Evolutionary conservation across 2,888 invertebrate genomes (phyloP).

Genomic region (Pedicia rivosa): DNA sequence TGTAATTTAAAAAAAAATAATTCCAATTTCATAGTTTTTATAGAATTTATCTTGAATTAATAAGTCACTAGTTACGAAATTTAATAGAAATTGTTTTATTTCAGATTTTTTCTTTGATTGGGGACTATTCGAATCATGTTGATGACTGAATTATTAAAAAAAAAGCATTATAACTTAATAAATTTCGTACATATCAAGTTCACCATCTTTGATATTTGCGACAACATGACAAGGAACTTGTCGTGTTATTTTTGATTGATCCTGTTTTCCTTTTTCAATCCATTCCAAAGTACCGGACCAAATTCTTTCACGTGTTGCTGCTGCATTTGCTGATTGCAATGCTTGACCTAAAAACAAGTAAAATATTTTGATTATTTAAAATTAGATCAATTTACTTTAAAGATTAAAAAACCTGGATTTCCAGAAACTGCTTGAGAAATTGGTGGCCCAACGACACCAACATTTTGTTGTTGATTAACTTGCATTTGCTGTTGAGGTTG

Average conservation of each 20-base stretch:
- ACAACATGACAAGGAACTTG: constrained; percentile 65
- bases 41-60: background rate
- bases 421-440: background rate
- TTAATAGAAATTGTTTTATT: no score
- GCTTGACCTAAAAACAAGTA: constrained; percentile 10
- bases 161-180: no score
- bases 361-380: no score
- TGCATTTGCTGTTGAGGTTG: no score
- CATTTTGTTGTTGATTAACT: background rate
- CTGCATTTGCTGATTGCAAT: constrained; percentile 16
- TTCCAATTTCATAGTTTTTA: no score
- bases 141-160: no score
- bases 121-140: no score
- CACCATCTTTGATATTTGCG: constrained; percentile 56
- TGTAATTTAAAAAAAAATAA: constrained; percentile 19
- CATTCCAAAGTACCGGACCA: constrained; percentile 83
- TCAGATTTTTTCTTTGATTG: no score
- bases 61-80: background rate
- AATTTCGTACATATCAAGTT: constrained; percentile 60
- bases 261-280: constrained; percentile 80
- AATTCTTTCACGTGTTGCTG: constrained; percentile 26
- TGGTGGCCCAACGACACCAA: background rate
- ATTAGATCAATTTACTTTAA: no score
- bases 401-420: no score
- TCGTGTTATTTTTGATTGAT: constrained; percentile 57